These are phyloP conservation scores for Thalassarche chlororhynchos DNA, from an alignment of 2,113 vertebrate species.

Conservation along the genomic window DNA sequence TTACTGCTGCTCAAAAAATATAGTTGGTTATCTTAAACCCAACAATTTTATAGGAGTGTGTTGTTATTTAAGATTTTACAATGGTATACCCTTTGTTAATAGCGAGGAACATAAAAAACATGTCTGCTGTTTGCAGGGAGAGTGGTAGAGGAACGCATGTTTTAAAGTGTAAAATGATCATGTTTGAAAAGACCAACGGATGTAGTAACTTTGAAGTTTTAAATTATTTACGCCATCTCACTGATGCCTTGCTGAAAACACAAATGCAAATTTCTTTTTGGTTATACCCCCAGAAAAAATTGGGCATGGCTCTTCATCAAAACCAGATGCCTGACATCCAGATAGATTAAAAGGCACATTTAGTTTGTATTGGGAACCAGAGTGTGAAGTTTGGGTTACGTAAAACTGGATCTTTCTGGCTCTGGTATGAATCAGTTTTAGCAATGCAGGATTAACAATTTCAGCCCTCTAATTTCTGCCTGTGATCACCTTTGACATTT, in stretches of 20 bases:
- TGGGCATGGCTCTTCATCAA: slow-evolving; percentile 12
- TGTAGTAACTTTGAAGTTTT: slow-evolving; percentile 21
- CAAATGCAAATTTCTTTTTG: slow-evolving; percentile 33
- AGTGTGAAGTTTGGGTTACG: neutral
- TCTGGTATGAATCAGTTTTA: slow-evolving; percentile 30
- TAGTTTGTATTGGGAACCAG: neutral
- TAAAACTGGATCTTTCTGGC: neutral
- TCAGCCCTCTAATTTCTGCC: slow-evolving; percentile 24
- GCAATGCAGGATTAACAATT: slow-evolving; percentile 30
- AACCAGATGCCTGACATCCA: slow-evolving; percentile 43
- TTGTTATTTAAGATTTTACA: neutral
- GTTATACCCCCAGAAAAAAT: slow-evolving; percentile 4
- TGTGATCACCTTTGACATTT: slow-evolving; percentile 55
- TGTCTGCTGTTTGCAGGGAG: neutral
- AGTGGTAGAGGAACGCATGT: neutral
- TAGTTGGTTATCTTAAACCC: neutral
- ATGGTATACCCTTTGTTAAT: neutral
- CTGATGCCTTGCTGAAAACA: slow-evolving; percentile 29
- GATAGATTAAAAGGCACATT: slow-evolving; percentile 42
- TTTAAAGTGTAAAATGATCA: neutral
- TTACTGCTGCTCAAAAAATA: neutral
- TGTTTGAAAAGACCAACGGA: neutral
- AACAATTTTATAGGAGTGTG: neutral
- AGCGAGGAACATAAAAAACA: neutral
- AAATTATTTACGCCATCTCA: slow-evolving; percentile 12